Evolutionary conservation across 1,140 invertebrate species (phyloP).

Genomic region (Lepidostoma basale): DNA sequence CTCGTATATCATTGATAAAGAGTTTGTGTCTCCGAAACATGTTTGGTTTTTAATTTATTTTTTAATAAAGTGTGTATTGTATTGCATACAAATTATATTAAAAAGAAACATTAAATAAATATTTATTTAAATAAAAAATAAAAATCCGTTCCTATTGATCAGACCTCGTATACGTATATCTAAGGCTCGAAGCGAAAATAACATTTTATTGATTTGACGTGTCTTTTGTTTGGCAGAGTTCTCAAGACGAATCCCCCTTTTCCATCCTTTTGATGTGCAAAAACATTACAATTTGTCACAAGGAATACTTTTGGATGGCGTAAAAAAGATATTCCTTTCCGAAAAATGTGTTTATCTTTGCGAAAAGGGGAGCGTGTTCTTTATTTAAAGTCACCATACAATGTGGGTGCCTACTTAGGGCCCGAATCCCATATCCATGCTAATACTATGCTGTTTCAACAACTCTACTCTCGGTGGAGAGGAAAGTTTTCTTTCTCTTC

Average conservation of each 20-base stretch:
- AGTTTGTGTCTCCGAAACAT: no score
- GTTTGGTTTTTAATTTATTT: no score
- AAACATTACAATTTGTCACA: conserved; percentile 22
- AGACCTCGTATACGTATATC: no score
- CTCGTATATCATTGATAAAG: no score
- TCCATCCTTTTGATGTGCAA: conserved; percentile 19
- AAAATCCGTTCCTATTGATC: no score
- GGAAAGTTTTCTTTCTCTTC: no score
- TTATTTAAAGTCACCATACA: conserved; percentile 3
- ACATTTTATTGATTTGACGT: neutral
- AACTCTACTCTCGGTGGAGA: no score
- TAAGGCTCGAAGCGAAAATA: no score
- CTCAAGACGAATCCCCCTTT: neutral
- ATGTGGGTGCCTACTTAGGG: neutral
- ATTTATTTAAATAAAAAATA: no score
- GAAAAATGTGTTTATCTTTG: conserved; percentile 24
- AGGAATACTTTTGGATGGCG: conserved; percentile 14
- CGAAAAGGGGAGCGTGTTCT: neutral
- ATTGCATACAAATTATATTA: no score
- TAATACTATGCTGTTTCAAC: conserved; percentile 28
- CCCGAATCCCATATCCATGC: conserved; percentile 39
- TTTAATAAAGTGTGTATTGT: no score
- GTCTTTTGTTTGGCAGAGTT: neutral
- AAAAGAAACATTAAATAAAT: no score
- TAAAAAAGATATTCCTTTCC: conserved; percentile 23